phyloP scores from a whole-genome alignment of 2,113 vertebrate species.

The Siphamia tubifer region DNA sequence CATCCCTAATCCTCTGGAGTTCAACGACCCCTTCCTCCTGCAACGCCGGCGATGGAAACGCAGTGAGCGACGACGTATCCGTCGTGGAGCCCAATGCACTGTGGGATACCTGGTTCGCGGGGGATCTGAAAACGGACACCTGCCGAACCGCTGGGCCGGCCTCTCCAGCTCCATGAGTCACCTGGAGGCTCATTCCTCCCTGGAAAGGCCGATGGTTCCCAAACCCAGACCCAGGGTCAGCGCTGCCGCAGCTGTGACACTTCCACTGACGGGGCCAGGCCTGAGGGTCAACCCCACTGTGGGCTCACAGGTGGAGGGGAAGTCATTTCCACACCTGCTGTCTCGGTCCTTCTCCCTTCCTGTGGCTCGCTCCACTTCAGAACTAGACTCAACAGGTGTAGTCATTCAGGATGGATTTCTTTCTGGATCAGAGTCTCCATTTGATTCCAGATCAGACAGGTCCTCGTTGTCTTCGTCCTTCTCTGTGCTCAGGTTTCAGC shows the following conservation, averaged over 20 bases:
- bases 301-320: conserved; percentile 23
- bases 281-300: conserved; percentile 24
- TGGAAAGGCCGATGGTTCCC: conserved; percentile 8
- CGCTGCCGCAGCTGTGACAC: not conserved
- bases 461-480: conserved; percentile 49
- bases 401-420: conserved; percentile 21
- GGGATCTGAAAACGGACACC: conserved; percentile 70
- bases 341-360: conserved; percentile 66
- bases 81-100: conserved; percentile 65
- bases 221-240: conserved; percentile 2
- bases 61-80: conserved; percentile 70
- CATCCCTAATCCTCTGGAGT: conserved; percentile 83
- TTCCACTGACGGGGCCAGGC: not conserved
- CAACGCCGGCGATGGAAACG: conserved; percentile 78
- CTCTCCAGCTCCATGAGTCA: conserved; percentile 61
- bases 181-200: conserved; percentile 33
- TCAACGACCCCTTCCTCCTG: conserved; percentile 81
- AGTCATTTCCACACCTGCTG: conserved; percentile 48
- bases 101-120: conserved; percentile 52
- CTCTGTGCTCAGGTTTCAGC: conserved; percentile 16
- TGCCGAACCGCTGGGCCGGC: conserved; percentile 65
- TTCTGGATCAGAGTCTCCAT: conserved; percentile 60
- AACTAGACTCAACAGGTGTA: conserved; percentile 39
- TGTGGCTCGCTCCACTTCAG: conserved; percentile 32
- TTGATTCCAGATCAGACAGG: conserved; percentile 63